These are phyloP conservation scores for Fukomys damarensis DNA, from an alignment of 2,113 vertebrate genomes.

Conservation along the genomic window DNA sequence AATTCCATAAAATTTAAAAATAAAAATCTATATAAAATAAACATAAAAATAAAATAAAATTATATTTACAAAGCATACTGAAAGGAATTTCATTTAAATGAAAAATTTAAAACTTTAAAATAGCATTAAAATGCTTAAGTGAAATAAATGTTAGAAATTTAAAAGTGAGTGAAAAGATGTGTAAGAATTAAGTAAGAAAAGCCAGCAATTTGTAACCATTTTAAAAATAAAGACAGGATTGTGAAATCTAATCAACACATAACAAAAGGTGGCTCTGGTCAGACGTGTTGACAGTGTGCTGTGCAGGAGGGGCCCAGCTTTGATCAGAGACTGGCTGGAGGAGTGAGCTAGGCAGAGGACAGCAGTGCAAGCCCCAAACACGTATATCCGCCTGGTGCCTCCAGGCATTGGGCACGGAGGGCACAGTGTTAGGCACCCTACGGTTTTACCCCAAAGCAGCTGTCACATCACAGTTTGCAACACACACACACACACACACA, in stretches of 20 bases:
- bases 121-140: too few species aligned
- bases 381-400: neutral
- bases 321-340: too few species aligned
- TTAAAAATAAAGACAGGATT: slow-evolving; percentile 8
- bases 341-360: too few species aligned
- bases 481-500: too few species aligned
- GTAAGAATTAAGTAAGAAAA: neutral
- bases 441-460: neutral
- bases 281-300: neutral
- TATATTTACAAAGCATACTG: too few species aligned
- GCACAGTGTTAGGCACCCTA: neutral
- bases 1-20: too few species aligned
- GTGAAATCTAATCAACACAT: neutral
- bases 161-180: neutral
- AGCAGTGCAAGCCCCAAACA: neutral
- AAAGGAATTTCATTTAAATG: too few species aligned
- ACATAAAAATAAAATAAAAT: too few species aligned
- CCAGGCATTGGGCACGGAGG: neutral
- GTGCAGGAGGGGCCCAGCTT: neutral
- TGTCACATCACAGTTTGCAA: neutral
- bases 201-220: neutral
- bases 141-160: too few species aligned
- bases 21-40: too few species aligned
- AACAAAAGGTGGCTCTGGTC: neutral
- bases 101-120: too few species aligned